Evolutionary conservation across 2,888 invertebrate genomes (phyloP), one percentile per base, ranked within the genome.

Genomic region (Andrena trimmerana): DNA sequence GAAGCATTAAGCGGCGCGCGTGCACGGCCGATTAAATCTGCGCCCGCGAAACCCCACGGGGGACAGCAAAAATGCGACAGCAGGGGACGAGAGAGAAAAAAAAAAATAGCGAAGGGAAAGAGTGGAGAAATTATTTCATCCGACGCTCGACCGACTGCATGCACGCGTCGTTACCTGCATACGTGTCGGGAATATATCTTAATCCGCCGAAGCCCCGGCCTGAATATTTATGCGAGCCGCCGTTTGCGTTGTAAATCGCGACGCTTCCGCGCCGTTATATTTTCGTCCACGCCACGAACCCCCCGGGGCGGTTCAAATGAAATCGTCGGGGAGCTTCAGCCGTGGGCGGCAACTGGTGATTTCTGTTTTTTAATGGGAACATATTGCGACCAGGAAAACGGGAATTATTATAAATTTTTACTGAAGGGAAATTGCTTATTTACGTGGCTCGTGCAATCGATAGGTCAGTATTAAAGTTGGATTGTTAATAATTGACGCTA

Each of bases 181-280:
- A 81, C 80, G 80, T 81, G 80, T 78, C 80, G 78, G n/a, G 80
- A 81, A 81, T 81, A 78, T 78, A 81, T 81, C 80, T 81, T 81
- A 81, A 81, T 78, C 79, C 78, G 71, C 27, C 71, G 80, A 62
- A 57, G 71, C 67, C n/a, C 33, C 67, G 62, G 54, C 52, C 71
- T 81, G 80, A 81, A 81, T 81, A 81, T 81, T 72, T 81, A 81
- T 81, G 79, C 80, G 62, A 72, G 62, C 54, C 48, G 60, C 33
- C 78, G 80, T 57, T 72, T 57, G 71, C 78, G 78, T 78, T 81
- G 67, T 81, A 78, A 81, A 81, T 78, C 78, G 80, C 48, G 42
- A 31, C 69, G 69, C 59, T 57, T n/a, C 36, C 57, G 7, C 50
- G 10, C 36, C 72, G 54, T 65, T 73, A 24, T 65, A 63, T 65